Conservation (phyloP, 2,797 vertebrate species). For the Eremophila alpestris region DNA sequence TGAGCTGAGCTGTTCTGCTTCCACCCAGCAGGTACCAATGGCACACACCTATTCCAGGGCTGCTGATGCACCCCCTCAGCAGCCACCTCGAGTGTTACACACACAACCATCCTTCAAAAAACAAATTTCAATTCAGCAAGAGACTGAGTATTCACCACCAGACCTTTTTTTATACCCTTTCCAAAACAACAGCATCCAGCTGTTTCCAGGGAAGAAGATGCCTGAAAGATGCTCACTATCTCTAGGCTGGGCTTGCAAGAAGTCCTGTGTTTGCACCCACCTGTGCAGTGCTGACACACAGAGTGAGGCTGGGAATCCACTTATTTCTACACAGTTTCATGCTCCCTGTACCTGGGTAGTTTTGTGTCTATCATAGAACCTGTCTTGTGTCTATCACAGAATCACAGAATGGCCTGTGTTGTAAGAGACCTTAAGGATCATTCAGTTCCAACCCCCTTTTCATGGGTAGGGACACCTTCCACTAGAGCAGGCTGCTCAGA, state of each 20-base stretch:
- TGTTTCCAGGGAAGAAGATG: not conserved
- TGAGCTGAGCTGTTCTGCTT: not conserved
- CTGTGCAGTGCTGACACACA: not conserved
- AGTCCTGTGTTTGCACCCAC: not conserved
- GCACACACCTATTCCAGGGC: not conserved
- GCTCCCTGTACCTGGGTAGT: not conserved
- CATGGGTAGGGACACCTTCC: not conserved
- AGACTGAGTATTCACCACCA: not conserved
- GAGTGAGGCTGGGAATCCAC: not conserved
- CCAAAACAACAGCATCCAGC: not conserved
- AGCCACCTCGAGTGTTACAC: not conserved
- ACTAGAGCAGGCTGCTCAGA: not conserved
- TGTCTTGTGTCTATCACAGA: fast-evolving
- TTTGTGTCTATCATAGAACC: not conserved
- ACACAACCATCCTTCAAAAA: not conserved
- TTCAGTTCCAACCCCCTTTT: too few species aligned
- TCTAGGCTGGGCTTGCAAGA: not conserved
- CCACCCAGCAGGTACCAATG: not conserved
- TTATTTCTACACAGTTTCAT: not conserved
- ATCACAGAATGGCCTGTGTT: not conserved
- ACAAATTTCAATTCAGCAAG: not conserved
- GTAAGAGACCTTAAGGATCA: not conserved
- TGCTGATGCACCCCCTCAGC: not conserved
- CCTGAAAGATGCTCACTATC: not conserved
- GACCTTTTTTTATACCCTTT: fast-evolving